Percentiles rank a stretch among this genome's conserved stretches.
Conservation (phyloP, 2,797 vertebrate genomes). For the Enteromius viviparus region DNA sequence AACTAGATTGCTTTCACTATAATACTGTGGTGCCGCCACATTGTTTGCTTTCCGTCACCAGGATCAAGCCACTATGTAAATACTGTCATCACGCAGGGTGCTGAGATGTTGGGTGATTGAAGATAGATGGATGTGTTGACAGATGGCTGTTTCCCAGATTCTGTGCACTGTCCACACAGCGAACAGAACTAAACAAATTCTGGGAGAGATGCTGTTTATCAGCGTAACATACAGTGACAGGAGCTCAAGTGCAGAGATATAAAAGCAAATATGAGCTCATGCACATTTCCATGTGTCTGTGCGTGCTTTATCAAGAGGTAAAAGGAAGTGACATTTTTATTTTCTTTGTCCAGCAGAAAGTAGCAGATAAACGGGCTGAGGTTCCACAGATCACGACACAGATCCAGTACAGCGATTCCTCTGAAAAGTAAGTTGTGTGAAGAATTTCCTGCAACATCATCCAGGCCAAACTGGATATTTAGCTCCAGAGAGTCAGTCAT, state of each 20-base stretch:
- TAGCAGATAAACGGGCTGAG: constrained; percentile 74
- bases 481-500: not conserved
- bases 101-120: not conserved
- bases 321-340: not conserved
- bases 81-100: not conserved
- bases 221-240: not conserved
- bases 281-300: not conserved
- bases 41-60: constrained; percentile 19
- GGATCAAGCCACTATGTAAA: constrained; percentile 21
- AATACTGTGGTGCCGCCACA: not conserved
- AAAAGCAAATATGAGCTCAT: not conserved
- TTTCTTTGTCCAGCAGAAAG: constrained; percentile 73
- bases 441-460: not conserved
- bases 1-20: not conserved
- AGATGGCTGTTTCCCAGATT: constrained; percentile 7
- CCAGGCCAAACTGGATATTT: not conserved
- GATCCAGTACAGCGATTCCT: constrained; percentile 85
- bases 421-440: constrained; percentile 82
- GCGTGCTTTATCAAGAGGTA: not conserved
- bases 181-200: not conserved
- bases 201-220: constrained; percentile 3
- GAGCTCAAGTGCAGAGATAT: not conserved
- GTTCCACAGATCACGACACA: constrained; percentile 82
- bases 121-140: constrained; percentile 1
- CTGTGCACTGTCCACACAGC: not conserved